Percentiles rank a stretch among this genome's conserved stretches.
Conservation (phyloP, 2,888 invertebrate genomes). For the Brachypalpus laphriformis region DNA sequence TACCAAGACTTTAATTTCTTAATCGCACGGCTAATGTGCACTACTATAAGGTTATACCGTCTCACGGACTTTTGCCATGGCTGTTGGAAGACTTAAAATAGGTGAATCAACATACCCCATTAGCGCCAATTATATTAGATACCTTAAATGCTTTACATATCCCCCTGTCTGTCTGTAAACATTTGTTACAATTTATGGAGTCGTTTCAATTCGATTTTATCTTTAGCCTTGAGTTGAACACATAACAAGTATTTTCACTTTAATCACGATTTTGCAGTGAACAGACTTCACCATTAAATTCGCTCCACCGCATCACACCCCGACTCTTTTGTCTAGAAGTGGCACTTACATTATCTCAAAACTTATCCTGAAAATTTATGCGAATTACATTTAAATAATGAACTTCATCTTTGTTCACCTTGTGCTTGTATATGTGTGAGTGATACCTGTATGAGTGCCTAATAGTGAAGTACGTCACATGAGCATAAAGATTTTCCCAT, state of each 20-base stretch:
- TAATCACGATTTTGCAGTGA: slow-evolving; percentile 32
- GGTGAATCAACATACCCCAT: too few species aligned
- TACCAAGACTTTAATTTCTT: too few species aligned
- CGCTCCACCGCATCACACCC: neutral
- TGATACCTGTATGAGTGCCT: slow-evolving; percentile 7
- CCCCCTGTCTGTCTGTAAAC: neutral
- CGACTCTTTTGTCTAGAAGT: slow-evolving; percentile 9
- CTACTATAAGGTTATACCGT: too few species aligned
- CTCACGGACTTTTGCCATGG: too few species aligned
- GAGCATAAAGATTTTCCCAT: slow-evolving; percentile 44
- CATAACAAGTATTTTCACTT: slow-evolving; percentile 54
- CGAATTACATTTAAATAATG: slow-evolving; percentile 72
- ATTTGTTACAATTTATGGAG: slow-evolving; percentile 1
- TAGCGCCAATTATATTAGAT: neutral
- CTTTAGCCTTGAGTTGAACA: slow-evolving; percentile 25
- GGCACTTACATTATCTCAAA: slow-evolving; percentile 58
- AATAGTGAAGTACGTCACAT: slow-evolving; percentile 44
- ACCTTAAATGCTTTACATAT: neutral
- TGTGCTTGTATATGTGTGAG: neutral
- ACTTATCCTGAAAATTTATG: slow-evolving; percentile 60
- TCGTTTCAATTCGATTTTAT: slow-evolving; percentile 25
- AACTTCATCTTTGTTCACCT: slow-evolving; percentile 48
- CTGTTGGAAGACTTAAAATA: too few species aligned
- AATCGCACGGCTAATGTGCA: too few species aligned
- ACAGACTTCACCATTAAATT: neutral